Base-by-base conservation (phyloP, 2,888 invertebrate species). In the Zele albiditarsus region DNA sequence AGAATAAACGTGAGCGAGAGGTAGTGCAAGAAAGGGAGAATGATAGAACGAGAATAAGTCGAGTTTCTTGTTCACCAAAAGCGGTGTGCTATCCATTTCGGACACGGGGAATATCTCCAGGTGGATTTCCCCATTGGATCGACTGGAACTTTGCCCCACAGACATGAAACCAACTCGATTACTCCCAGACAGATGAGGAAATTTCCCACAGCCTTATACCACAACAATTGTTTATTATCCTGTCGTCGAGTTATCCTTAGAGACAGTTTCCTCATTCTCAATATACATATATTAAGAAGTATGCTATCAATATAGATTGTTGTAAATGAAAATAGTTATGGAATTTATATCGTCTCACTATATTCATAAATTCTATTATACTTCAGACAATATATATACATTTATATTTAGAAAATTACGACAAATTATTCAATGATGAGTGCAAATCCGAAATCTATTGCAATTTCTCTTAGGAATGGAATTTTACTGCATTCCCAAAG, bases 371-470 rank as follows among this genome's bases (percentile, higher is more conserved):
- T 38, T 38, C 38, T 38, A 38, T 38, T 38, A 1, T 38, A 38
- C 38, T 38, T 12, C 38, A 38, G 38, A 38, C 8, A 38, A 12
- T 38, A 38, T 12, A 38, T 38, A n/a, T n/a, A n/a, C n/a, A n/a
- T n/a, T n/a, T n/a, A n/a, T n/a, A n/a, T n/a, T n/a, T n/a, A n/a
- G n/a, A n/a, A 4, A 46, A 46, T 16, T 16, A 46, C 46, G 46
- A 46, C 46, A 16, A 46, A 46, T 46, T 46, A 46, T n/a, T 14
- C 46, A n/a, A 46, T 46, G n/a, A n/a, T 16, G 5, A 16, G 46
- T 46, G 16, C 46, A 46, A 46, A 78, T 79, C 80, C 82, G 80
- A 80, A 80, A 82, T 85, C 81, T 80, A 79, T 82, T 82, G 81
- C 80, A 82, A 78, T 84, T 83, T 81, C 80, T n/a, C 77, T 75